Conservation (phyloP, 1,140 invertebrate genomes). For the Bombus confusus region DNA sequence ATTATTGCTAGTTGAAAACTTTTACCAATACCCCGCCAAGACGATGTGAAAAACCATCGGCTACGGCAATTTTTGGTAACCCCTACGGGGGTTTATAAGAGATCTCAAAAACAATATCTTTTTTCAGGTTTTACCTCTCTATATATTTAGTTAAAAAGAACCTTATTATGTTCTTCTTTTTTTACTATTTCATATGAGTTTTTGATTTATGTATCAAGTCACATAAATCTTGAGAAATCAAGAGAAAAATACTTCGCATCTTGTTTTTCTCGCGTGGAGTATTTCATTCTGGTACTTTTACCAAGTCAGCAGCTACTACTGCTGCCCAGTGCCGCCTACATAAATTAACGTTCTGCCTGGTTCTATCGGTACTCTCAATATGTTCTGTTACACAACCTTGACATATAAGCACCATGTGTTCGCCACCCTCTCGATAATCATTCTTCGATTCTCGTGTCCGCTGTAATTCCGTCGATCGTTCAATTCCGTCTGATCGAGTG, state of each 20-base stretch:
- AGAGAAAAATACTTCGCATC: rapidly evolving
- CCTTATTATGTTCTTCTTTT: no score
- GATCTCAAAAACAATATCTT: no score
- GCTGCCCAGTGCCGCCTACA: rapidly evolving
- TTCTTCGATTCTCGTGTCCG: neutral
- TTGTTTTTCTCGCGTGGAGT: neutral
- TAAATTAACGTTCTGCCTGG: no score
- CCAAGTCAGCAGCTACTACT: no score
- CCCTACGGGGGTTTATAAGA: slow-evolving; percentile 78
- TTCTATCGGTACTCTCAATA: no score
- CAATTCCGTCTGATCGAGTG: slow-evolving; percentile 37
- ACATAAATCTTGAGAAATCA: no score
- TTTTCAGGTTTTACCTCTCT: no score
- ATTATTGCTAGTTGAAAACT: slow-evolving; percentile 96
- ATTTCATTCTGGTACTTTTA: neutral
- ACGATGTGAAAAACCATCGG: slow-evolving; percentile 95
- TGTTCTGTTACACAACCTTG: neutral
- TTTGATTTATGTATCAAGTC: no score
- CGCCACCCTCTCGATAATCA: no score
- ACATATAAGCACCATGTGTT: neutral
- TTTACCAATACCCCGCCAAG: slow-evolving; percentile 97
- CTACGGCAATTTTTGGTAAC: slow-evolving; percentile 93
- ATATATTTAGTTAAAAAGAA: no score
- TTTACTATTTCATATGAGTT: no score
- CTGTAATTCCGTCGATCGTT: slow-evolving; percentile 22